Conservation (phyloP, 2,797 vertebrate genomes). For the Pristis pectinata region DNA sequence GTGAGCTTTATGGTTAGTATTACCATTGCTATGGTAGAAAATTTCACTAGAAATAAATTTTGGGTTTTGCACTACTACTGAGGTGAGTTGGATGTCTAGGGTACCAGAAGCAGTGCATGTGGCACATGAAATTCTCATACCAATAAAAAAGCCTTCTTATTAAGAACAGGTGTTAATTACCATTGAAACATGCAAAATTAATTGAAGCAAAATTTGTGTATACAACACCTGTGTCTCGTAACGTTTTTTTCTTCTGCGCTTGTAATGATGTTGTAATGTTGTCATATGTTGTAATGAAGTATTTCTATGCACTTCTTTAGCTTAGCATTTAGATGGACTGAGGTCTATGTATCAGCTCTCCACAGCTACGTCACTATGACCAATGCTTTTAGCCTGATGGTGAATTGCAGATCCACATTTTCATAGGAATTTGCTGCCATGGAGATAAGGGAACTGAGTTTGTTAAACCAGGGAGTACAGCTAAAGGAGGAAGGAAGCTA, state of each 20-base stretch:
- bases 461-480: not conserved
- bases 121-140: too few species aligned
- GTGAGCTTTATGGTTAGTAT: too few species aligned
- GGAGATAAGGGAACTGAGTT: not conserved
- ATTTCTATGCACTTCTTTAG: not conserved
- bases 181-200: too few species aligned
- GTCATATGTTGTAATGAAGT: not conserved
- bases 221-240: not conserved
- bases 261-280: not conserved
- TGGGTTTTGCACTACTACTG: too few species aligned
- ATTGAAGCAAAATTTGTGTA: too few species aligned
- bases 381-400: not conserved
- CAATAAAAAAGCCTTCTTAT: too few species aligned
- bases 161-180: too few species aligned
- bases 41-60: too few species aligned
- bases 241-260: not conserved
- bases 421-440: not conserved
- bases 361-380: not conserved
- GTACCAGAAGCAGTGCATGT: too few species aligned
- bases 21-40: too few species aligned
- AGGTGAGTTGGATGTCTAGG: too few species aligned
- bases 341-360: not conserved
- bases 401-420: not conserved
- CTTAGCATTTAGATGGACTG: not conserved
- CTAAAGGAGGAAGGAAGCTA: not conserved